phyloP scores from a whole-genome alignment of 2,113 vertebrate species.

The Gavia stellata region DNA sequence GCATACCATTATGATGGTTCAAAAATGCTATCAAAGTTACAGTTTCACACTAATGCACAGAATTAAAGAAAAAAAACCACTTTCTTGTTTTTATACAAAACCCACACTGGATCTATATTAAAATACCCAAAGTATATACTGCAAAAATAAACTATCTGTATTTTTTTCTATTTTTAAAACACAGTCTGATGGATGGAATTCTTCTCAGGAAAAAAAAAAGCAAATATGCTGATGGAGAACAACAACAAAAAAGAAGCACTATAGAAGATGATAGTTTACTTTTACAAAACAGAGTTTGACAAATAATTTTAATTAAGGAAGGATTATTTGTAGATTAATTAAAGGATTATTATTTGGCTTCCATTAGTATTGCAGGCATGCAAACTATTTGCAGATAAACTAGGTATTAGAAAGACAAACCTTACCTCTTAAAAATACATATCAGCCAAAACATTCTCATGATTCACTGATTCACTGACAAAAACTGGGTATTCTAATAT shows the following conservation, averaged over 20 bases:
- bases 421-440: background rate
- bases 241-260: background rate
- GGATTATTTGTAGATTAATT: background rate
- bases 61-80: background rate
- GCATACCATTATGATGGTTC: constrained; percentile 22
- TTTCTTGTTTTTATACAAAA: background rate
- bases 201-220: background rate
- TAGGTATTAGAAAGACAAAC: background rate
- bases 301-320: background rate
- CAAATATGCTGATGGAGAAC: background rate
- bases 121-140: background rate
- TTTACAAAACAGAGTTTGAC: background rate
- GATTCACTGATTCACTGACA: background rate
- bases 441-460: background rate
- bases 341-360: background rate
- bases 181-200: background rate
- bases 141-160: background rate
- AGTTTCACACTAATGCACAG: constrained; percentile 18
- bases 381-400: background rate
- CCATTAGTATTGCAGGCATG: background rate
- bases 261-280: background rate
- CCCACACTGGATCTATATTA: background rate
- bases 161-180: background rate
- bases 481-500: background rate
- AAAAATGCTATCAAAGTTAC: background rate